phyloP scores from a whole-genome alignment of 2,797 vertebrate species.

The Huso huso region DNA sequence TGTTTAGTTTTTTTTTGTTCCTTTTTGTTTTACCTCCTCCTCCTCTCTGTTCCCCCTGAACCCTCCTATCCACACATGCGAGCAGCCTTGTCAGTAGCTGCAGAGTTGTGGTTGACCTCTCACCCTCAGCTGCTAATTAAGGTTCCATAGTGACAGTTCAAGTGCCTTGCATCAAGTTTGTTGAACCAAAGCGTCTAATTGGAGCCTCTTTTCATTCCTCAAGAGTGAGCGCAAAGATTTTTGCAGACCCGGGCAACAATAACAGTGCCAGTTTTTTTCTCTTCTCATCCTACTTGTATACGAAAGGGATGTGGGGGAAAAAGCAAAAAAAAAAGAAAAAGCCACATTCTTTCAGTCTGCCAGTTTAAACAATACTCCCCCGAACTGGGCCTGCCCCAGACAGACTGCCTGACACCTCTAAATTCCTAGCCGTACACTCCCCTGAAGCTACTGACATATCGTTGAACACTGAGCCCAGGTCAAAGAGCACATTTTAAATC shows the following conservation, averaged over 20 bases:
- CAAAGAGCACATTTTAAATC: conserved; percentile 35
- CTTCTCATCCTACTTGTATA: conserved; percentile 41
- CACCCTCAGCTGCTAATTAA: conserved; percentile 84
- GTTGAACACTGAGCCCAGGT: conserved; percentile 22
- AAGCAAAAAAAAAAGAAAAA: conserved; percentile 15
- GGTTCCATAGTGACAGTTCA: conserved; percentile 80
- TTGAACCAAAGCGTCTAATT: conserved; percentile 78
- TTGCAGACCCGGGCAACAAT: conserved; percentile 46
- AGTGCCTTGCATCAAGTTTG: conserved; percentile 65
- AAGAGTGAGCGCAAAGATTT: conserved; percentile 40
- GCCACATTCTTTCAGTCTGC: conserved; percentile 23
- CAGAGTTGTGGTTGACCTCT: conserved; percentile 76
- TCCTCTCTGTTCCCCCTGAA: conserved; percentile 19
- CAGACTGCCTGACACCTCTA: conserved; percentile 34
- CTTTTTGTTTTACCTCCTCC: conserved; percentile 28
- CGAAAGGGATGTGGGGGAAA: conserved; percentile 23
- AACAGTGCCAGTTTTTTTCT: conserved; percentile 37
- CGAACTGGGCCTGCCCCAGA: conserved; percentile 23
- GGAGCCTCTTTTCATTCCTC: conserved; percentile 64
- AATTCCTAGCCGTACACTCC: conserved; percentile 23
- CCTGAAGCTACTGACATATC: conserved; percentile 25
- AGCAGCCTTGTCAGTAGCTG: conserved; percentile 68
- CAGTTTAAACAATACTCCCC: conserved; percentile 23
- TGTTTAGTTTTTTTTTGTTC: conserved; percentile 20
- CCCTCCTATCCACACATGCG: conserved; percentile 55